Evolutionary conservation across 2,888 invertebrate species (phyloP), one percentile per base, ranked within the genome.

Genomic region (Rhopalosiphum nymphaeae): DNA sequence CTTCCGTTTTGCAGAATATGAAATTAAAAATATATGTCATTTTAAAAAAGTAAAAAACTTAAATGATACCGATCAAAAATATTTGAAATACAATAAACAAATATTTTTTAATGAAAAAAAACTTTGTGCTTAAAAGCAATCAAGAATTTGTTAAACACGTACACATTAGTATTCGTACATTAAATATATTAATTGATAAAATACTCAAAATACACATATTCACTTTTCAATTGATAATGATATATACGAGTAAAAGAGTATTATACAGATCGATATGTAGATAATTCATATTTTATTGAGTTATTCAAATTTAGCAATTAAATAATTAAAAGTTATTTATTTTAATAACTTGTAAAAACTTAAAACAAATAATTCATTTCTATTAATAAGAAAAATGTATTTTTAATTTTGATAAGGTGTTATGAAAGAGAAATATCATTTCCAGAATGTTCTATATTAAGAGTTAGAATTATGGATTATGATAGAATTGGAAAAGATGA

Each of bases 391-490:
- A 36, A 78, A 78, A 13, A 78, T 90, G 10, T 49, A 49, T 91
- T 67, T 90, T 57, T 46, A 13, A 26, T 46, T 44, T 46, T 13
- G 3, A 89, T 29, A 26, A 94, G 94, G 42, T 94, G 92, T 92
- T 98, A 97, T 95, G 98, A 98, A 96, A 96, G 98, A 91, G 97
- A 97, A 92, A 97, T 97, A 4, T 96, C 96, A 0, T 97, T 98
- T 95, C 98, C 98, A 0, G 97, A 97, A 95, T 98, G 98, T 95
- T 97, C 98, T 94, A 96, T 97, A 92, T 95, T 99, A 92, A 97
- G 96, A 61, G 96, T 99, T 0, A 97, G 97, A 67, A 96, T 99
- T 0, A 97, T 97, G 96, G 98, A 98, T 95, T 97, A 97, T 96
- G 98, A 98, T 95, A 95, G 96, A 5, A 96, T 97, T 3, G 96